Base-by-base conservation (phyloP, 2,797 vertebrate species). In the Bradypus variegatus region DNA sequence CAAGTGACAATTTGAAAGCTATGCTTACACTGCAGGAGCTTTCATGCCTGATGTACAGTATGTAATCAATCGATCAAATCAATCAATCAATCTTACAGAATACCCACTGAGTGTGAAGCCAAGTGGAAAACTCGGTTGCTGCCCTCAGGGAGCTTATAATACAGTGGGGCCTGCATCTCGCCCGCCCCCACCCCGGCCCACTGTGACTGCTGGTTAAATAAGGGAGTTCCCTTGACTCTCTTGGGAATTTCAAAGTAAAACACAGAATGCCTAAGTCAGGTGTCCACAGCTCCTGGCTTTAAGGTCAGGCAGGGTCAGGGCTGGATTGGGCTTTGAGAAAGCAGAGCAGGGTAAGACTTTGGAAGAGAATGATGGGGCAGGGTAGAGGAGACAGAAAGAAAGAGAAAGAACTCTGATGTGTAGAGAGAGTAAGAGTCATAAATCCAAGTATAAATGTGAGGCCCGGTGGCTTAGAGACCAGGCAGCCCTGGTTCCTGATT, bases 1-100 rank as follows among this genome's bases (percentile, higher is more conserved):
- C 86, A 79, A 91, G 81, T 92, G 91, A 87, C 92, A 91, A 85
- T 93, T 85, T 82, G 85, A 86, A 93, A 95, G 53, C 58, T 33
- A 33, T 50, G 69, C 29, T 90, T 73, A 70, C 73, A 25, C 23
- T 2, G 2, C 67, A 58, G 67, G 80, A 33, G 79, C n/a, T 80
- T 70, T 72, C 76, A 79, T 45, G 62, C 58, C 50, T 21, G 36
- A 10, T 87, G 89, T 76, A 48, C 64, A 5, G 41, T 16, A 19
- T 58, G 29, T 77, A 67, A 88, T 84, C 76, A 76, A 75, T 76
- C 64, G 2, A 7, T 38, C 85, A 85, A 45, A 48, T 65, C 67
- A 50, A 16, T 84, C 72, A 55, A 50, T 80, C 77, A 38, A 10
- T 72, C 87, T 88, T 33, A 88, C 4, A 19, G 38, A 50, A 21